Evolutionary conservation across 2,797 vertebrate species (phyloP).

Genomic region (Echiichthys vipera): DNA sequence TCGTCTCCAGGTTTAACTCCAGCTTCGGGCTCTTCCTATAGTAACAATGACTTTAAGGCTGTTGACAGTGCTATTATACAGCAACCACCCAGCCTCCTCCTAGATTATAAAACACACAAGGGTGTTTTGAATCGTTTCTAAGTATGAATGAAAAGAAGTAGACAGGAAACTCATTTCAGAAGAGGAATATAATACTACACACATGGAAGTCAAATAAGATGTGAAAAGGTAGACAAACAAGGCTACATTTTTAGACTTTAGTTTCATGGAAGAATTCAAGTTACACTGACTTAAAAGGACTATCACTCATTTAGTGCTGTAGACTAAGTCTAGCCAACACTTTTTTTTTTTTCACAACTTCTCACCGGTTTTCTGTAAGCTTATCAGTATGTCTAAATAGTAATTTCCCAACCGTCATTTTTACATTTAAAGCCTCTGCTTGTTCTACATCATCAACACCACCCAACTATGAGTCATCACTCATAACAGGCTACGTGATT

Average conservation of each 20-base stretch:
- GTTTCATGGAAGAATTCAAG: background rate
- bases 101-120: constrained; percentile 41
- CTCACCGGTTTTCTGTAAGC: background rate
- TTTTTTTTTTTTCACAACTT: background rate
- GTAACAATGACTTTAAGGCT: constrained; percentile 60
- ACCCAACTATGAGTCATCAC: constrained; percentile 35
- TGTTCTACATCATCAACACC: constrained; percentile 37
- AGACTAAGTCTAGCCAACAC: background rate
- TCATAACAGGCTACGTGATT: constrained; percentile 14
- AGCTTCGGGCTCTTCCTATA: constrained; percentile 32
- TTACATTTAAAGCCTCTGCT: background rate
- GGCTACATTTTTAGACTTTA: background rate
- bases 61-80: constrained; percentile 59
- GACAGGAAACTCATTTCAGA: constrained; percentile 8
- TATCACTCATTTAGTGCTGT: background rate
- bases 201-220: background rate
- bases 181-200: background rate
- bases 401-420: constrained; percentile 32
- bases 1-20: constrained; percentile 31
- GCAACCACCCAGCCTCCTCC: constrained; percentile 45
- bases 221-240: background rate
- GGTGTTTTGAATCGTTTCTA: constrained; percentile 38
- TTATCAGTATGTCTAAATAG: constrained; percentile 3
- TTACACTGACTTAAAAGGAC: background rate
- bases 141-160: constrained; percentile 21